Percentiles rank a stretch among this genome's conserved stretches.
Conservation (phyloP, 2,113 vertebrate species). For the Asarcornis scutulata region DNA sequence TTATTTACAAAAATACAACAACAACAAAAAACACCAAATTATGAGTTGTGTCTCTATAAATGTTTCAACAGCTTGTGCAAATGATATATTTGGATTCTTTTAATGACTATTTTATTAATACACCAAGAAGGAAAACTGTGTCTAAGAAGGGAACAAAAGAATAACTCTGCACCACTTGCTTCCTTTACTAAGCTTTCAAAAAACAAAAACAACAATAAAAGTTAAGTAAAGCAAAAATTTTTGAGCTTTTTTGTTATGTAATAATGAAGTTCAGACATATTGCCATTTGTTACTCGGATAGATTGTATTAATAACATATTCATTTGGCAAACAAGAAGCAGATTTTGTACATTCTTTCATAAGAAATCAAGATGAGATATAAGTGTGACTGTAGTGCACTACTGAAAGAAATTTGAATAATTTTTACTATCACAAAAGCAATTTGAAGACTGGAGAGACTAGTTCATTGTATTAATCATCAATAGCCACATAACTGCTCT, state of each 20-base stretch:
- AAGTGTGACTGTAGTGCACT: not conserved
- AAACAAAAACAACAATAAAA: not conserved
- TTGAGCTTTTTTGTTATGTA: not conserved
- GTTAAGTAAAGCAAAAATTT: not conserved
- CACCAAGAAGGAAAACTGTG: not conserved
- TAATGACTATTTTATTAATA: not conserved
- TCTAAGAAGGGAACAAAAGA: not conserved
- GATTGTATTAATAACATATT: not conserved
- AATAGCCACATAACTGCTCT: not conserved
- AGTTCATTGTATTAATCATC: not conserved
- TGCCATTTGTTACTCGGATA: not conserved
- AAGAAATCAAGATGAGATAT: not conserved
- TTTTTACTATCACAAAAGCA: not conserved
- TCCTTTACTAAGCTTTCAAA: not conserved
- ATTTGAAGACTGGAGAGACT: not conserved
- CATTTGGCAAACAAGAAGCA: not conserved
- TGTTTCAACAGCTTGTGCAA: not conserved
- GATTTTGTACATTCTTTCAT: not conserved
- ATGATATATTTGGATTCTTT: not conserved
- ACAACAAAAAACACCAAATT: no score
- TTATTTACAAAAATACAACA: not conserved
- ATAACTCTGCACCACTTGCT: not conserved
- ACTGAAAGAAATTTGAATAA: conserved; percentile 25
- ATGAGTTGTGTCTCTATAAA: not conserved
- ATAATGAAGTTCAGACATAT: not conserved